A percentile compares a stretch with the other conserved stretches of the same genome.
Conservation (phyloP, 2,888 invertebrate species). For the Andricus quercusramuli region DNA sequence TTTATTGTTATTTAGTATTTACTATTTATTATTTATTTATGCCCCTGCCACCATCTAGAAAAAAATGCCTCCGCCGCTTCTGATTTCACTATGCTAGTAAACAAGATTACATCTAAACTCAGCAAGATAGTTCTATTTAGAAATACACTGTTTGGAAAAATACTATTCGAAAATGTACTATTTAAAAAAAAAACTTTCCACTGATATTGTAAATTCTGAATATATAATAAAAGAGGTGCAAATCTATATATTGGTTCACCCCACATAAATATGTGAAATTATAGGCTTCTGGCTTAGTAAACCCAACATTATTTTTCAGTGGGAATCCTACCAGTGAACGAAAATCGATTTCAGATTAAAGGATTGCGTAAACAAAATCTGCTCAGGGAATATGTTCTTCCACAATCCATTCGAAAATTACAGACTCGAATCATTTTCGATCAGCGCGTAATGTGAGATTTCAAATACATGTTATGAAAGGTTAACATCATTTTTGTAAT, state of each 20-base stretch:
- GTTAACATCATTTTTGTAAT: background rate
- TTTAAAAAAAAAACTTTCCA: too few relatives aligned
- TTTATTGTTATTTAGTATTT: too few relatives aligned
- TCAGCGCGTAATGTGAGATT: background rate
- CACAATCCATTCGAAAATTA: background rate
- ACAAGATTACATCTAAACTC: too few relatives aligned
- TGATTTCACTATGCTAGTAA: too few relatives aligned
- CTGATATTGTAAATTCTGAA: too few relatives aligned
- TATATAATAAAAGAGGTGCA: background rate
- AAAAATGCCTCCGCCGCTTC: too few relatives aligned
- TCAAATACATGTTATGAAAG: background rate
- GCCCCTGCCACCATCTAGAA: too few relatives aligned
- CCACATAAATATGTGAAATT: background rate
- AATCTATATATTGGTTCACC: background rate
- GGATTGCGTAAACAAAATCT: background rate
- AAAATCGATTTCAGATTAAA: background rate
- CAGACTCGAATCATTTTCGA: background rate
- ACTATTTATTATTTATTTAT: too few relatives aligned
- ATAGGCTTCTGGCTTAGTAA: background rate
- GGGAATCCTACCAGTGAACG: background rate
- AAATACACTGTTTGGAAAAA: too few relatives aligned
- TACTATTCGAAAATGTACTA: too few relatives aligned
- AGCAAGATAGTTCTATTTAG: too few relatives aligned
- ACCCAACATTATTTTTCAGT: background rate
- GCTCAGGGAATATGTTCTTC: background rate